Evolutionary conservation across 2,888 invertebrate genomes (phyloP), one percentile per base, ranked within the genome.

Genomic region (Sesamia inferens): DNA sequence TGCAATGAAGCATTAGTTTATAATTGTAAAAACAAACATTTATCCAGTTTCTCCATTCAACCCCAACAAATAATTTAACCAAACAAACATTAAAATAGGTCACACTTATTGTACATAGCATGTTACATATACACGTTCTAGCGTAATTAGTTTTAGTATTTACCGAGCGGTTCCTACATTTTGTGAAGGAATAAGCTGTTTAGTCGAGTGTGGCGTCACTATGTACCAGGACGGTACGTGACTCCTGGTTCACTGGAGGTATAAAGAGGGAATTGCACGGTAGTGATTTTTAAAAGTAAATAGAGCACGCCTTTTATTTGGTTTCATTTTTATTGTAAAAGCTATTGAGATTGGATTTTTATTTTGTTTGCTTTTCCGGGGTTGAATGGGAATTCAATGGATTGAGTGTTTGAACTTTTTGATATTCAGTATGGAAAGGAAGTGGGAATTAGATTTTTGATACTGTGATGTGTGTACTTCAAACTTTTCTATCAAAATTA

Each of bases 241-340:
- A 84, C 80, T 80, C 74, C 58, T 59, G 76, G 62, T 72, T 74
- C 59, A 74, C 67, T 42, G 47, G 22, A 57, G 72, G 85, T 71
- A 77, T 82, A 86, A 82, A 70, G 66, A 19, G 68, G 44, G 76
- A 77, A 79, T 78, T 73, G 78, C 74, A 69, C 65, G 44, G 54
- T 69, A 71, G 62, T 78, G 85, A 79, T 86, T 82, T 79, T 82
- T 69, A 74, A 82, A 79, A 78, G 76, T 78, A 85, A 85, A 86
- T 82, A 84, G 64, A 65, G 76, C 62, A 77, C 39, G 24, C 13
- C 10, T 55, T 79, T 79, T 74, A 64, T 83, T 74, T 83, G 19
- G 54, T 55, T 74, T 63, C 63, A 75, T 66, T 0, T 31, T 22
- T 61, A 66, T 48, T 61, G 80, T 69, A 54, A 68, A 62, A 66